phyloP scores from a whole-genome alignment of 1,140 invertebrate species.

The Goniozus legneri region DNA sequence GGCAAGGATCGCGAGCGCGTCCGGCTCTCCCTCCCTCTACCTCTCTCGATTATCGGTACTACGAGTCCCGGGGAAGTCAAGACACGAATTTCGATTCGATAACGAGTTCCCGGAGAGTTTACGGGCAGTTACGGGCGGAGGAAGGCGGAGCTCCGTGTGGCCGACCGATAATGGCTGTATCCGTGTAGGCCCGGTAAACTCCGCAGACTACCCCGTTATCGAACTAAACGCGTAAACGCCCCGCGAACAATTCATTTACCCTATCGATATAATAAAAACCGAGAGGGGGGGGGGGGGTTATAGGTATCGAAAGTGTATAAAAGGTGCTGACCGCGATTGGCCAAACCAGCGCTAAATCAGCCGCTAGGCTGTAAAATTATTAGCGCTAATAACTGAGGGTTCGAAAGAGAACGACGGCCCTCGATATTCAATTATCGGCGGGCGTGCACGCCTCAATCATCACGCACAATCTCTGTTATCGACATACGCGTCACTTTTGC shows the following conservation, averaged over 20 bases:
- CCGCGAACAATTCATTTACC: background rate
- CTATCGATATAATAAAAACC: background rate
- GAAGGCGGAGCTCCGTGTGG: background rate
- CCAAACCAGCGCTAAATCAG: background rate
- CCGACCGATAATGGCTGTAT: background rate
- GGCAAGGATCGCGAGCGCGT: background rate
- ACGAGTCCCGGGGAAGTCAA: background rate
- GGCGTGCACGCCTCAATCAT: no score
- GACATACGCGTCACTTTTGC: background rate
- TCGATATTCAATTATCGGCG: background rate
- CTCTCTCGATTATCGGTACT: background rate
- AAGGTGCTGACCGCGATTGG: no score
- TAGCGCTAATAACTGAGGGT: background rate
- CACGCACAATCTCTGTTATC: background rate
- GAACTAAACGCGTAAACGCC: background rate
- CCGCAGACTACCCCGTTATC: background rate
- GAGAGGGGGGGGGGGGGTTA: no score
- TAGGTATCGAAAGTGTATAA: no score
- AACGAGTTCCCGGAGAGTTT: conserved; percentile 7
- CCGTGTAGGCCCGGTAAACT: background rate
- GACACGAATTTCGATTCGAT: conserved; percentile 5
- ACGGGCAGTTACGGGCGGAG: background rate
- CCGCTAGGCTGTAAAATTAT: background rate
- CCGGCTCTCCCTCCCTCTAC: no score
- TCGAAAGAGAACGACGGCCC: background rate